These are phyloP conservation scores for Desoria tigrina DNA, from an alignment of 2,888 invertebrate genomes.

Conservation along the genomic window DNA sequence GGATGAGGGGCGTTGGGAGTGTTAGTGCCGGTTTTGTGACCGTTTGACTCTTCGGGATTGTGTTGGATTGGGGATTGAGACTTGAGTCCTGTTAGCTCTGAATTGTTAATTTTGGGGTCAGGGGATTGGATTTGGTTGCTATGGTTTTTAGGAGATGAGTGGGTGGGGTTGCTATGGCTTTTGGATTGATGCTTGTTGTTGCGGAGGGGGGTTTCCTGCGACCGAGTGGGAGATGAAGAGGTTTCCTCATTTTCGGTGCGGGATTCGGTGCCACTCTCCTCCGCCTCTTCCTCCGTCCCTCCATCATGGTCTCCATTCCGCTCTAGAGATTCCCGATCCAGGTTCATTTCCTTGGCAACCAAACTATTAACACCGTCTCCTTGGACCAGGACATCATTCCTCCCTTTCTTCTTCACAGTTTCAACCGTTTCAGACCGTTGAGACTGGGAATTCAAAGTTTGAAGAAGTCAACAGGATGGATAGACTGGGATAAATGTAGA, in stretches of 20 bases:
- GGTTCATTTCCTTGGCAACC: constrained; percentile 27
- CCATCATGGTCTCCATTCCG: background rate
- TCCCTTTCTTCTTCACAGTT: background rate
- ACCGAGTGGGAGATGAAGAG: background rate
- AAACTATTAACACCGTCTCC: constrained; percentile 1
- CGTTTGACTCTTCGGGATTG: too few relatives aligned
- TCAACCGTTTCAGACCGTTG: background rate
- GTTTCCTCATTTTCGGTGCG: background rate
- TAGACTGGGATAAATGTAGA: too few relatives aligned
- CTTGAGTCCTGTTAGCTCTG: too few relatives aligned
- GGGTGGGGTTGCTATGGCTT: too few relatives aligned
- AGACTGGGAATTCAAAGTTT: too few relatives aligned
- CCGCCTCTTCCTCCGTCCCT: background rate
- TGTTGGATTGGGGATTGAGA: too few relatives aligned
- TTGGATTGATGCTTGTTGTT: background rate
- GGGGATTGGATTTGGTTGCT: too few relatives aligned
- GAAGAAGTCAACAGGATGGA: too few relatives aligned
- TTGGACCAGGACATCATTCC: constrained; percentile 7
- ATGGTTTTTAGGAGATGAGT: too few relatives aligned
- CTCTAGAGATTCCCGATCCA: constrained; percentile 13
- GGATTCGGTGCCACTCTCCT: background rate
- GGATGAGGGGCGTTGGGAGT: too few relatives aligned
- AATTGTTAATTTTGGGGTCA: too few relatives aligned
- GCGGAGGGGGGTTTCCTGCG: background rate
- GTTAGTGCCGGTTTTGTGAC: too few relatives aligned